These are phyloP conservation scores for Aphidius colemani DNA, from an alignment of 2,888 invertebrate species.

Conservation along the genomic window DNA sequence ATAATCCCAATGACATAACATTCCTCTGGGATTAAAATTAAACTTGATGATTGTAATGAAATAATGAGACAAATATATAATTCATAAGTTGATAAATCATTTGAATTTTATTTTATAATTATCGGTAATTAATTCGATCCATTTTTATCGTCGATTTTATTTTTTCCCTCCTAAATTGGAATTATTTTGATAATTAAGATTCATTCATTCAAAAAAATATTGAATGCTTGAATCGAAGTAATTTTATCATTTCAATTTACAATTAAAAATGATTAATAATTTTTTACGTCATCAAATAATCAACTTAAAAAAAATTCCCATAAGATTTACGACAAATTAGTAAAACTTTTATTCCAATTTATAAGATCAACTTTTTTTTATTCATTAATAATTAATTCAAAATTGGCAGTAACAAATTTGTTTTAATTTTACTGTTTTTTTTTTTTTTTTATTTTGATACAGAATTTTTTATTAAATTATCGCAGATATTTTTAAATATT, in stretches of 20 bases:
- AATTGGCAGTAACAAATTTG: constrained; percentile 21
- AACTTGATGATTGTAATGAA: not conserved
- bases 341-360: constrained; percentile 40
- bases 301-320: no score
- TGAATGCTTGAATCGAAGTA: no score
- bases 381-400: constrained; percentile 22
- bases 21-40: constrained; percentile 9
- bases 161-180: constrained; percentile 27
- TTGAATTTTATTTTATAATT: no score
- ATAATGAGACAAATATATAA: not conserved
- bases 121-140: no score
- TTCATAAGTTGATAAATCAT: not conserved
- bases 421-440: no score
- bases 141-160: no score
- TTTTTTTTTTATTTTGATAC: constrained; percentile 30
- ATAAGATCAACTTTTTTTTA: constrained; percentile 33
- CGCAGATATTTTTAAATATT: no score
- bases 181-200: no score
- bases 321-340: constrained; percentile 34
- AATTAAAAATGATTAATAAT: no score
- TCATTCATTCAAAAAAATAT: no score
- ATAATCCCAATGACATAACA: constrained; percentile 3
- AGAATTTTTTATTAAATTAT: constrained; percentile 1
- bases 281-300: no score
- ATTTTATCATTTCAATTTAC: no score